A percentile compares a stretch with the other conserved stretches of the same genome.
phyloP scores from a whole-genome alignment of 53 echinoderm and acorn worm species.

The Glandiceps talaboti region DNA sequence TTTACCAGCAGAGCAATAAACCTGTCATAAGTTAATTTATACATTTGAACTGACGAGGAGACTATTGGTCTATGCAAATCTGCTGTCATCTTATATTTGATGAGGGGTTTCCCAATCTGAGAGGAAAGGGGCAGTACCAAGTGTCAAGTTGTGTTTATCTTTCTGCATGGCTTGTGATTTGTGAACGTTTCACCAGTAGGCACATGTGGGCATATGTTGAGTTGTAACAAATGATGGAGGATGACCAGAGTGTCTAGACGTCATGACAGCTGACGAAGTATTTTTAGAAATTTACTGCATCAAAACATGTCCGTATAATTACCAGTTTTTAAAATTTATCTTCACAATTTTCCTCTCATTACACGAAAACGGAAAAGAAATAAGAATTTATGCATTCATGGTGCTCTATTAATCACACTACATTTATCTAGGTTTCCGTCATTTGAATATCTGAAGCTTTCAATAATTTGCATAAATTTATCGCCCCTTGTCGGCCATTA shows the following conservation, averaged over 20 bases:
- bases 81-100: not conserved
- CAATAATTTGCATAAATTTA: too few relatives aligned
- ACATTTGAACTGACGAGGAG: not conserved
- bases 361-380: too few relatives aligned
- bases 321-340: too few relatives aligned
- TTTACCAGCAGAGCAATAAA: not conserved
- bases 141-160: not conserved
- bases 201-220: not conserved
- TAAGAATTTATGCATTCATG: too few relatives aligned
- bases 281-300: too few relatives aligned
- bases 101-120: not conserved
- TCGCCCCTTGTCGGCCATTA: too few relatives aligned
- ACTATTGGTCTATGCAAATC: not conserved
- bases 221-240: not conserved
- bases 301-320: too few relatives aligned
- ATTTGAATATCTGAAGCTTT: too few relatives aligned
- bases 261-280: not conserved
- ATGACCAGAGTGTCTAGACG: not conserved
- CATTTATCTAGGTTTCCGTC: too few relatives aligned
- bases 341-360: too few relatives aligned
- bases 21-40: not conserved
- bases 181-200: not conserved
- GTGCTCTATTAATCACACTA: too few relatives aligned
- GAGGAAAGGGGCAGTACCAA: not conserved
- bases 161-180: not conserved